These are phyloP conservation scores for Brachyptera risi DNA, from an alignment of 2,888 invertebrate genomes.

Conservation along the genomic window DNA sequence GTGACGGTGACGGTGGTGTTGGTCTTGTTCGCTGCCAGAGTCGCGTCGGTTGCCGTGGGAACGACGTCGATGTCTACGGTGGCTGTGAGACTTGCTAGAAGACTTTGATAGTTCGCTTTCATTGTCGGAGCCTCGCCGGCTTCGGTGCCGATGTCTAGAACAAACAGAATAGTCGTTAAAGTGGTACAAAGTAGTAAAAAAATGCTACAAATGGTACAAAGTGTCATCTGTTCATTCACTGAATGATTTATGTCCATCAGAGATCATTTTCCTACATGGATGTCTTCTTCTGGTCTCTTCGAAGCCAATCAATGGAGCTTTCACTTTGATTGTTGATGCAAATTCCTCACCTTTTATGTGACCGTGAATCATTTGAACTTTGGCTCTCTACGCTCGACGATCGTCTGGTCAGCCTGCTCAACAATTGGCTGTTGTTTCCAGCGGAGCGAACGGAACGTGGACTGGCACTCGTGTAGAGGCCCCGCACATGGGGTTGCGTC, in stretches of 20 bases:
- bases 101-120: slow-evolving; percentile 86
- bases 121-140: slow-evolving; percentile 79
- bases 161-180: neutral
- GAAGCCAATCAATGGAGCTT: no score
- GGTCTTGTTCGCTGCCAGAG: slow-evolving; percentile 69
- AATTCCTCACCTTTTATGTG: slow-evolving; percentile 46
- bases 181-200: no score
- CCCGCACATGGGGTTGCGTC: slow-evolving; percentile 69
- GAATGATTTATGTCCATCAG: no score
- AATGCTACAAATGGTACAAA: no score
- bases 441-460: slow-evolving; percentile 79
- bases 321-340: neutral
- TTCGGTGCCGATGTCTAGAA: slow-evolving; percentile 69
- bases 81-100: slow-evolving; percentile 74
- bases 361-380: slow-evolving; percentile 80
- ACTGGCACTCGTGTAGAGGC: slow-evolving; percentile 72
- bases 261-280: no score
- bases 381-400: slow-evolving; percentile 82
- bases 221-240: no score
- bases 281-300: no score
- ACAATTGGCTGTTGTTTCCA: slow-evolving; percentile 38
- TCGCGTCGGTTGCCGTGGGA: slow-evolving; percentile 61
- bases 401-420: slow-evolving; percentile 43
- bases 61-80: slow-evolving; percentile 69
- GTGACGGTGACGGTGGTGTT: slow-evolving; percentile 47